These are phyloP conservation scores for Chalcis sispes DNA, from an alignment of 2,888 invertebrate species.

Conservation along the genomic window DNA sequence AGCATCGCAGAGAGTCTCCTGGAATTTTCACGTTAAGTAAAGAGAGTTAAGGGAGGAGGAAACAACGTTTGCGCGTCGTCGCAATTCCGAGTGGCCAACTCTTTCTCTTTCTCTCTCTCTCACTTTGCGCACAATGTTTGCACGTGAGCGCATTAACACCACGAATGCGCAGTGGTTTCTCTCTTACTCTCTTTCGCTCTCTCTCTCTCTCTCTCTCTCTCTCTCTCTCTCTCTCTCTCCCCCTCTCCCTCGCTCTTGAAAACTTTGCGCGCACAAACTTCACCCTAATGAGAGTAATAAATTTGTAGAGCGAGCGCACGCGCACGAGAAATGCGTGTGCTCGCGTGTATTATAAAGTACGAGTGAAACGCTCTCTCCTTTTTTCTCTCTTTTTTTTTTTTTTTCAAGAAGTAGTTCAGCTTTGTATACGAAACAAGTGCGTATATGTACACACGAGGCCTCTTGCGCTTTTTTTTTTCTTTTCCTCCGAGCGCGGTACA, in stretches of 20 bases:
- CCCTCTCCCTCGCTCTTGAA: no score
- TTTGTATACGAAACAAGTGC: no score
- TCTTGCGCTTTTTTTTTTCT: background rate
- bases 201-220: background rate
- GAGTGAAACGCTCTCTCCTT: background rate
- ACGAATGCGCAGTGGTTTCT: background rate
- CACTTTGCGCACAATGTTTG: background rate
- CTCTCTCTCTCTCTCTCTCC: background rate
- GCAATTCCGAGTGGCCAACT: background rate
- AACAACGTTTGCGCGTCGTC: no score
- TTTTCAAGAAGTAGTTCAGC: no score
- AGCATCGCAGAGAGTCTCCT: background rate
- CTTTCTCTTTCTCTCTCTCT: background rate
- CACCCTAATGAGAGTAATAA: conserved; percentile 48
- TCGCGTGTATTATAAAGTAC: conserved; percentile 37
- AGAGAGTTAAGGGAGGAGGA: no score
- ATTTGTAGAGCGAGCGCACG: conserved; percentile 30
- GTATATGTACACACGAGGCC: no score
- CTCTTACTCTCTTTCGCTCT: background rate
- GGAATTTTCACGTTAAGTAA: background rate
- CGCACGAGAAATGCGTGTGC: background rate
- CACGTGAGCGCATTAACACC: conserved; percentile 11
- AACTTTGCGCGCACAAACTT: background rate
- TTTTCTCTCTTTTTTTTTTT: background rate
- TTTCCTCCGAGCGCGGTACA: background rate